These are phyloP conservation scores for Urocolius indicus DNA, from an alignment of 2,113 vertebrate genomes.

Conservation along the genomic window DNA sequence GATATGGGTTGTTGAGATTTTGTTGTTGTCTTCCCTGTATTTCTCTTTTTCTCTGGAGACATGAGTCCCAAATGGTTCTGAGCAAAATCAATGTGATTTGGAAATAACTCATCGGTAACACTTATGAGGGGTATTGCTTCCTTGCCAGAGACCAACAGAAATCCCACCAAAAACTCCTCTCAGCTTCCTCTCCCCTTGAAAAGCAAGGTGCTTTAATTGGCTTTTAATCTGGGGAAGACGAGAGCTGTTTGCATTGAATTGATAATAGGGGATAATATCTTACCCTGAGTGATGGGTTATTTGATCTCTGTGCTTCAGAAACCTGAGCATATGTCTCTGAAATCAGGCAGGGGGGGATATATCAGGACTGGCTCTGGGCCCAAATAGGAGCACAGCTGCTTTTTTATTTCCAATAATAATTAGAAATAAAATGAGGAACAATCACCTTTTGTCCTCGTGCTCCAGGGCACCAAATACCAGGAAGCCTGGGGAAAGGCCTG, in stretches of 20 bases:
- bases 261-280: conserved; percentile 71
- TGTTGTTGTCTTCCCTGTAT: not conserved
- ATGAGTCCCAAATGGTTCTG: not conserved
- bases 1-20: not conserved
- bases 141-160: conserved; percentile 11
- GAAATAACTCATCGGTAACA: not conserved
- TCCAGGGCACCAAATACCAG: not conserved
- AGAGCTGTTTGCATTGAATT: conserved; percentile 66
- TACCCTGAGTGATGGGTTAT: conserved; percentile 72
- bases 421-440: conserved; percentile 22
- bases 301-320: conserved; percentile 71
- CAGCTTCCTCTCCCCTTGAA: conserved; percentile 42
- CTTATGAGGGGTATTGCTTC: not conserved
- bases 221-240: conserved; percentile 70
- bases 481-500: not conserved
- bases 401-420: conserved; percentile 16
- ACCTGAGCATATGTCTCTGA: conserved; percentile 35
- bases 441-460: conserved; percentile 30
- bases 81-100: not conserved
- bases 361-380: conserved; percentile 30
- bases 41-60: not conserved
- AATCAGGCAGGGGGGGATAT: not conserved
- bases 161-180: not conserved
- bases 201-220: conserved; percentile 72
- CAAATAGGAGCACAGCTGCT: conserved; percentile 21